Evolutionary conservation across 1,140 invertebrate species (phyloP), one percentile per base, ranked within the genome.

Genomic region (Caerostris extrusa): DNA sequence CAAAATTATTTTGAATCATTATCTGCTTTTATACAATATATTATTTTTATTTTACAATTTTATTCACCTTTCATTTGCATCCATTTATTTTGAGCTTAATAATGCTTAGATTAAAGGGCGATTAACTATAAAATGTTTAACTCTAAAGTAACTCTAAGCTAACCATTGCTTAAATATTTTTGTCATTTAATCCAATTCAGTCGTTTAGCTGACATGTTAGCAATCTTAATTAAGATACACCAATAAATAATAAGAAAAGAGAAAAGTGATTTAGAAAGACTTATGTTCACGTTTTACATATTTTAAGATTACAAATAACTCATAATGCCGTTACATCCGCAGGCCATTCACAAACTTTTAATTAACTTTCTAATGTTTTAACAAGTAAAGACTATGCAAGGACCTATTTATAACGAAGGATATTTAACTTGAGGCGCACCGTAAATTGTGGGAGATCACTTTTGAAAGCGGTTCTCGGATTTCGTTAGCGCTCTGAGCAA

Each of bases 361-460:
- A 77, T 77, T 77, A 77, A 53, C 71, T 77, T 77, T 50, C 19
- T 34, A 77, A 34, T 71, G 71, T 77, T 77, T 77, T 50, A 77
- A 53, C 71, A 77, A 50, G 71, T 77, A 77, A 77, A 77, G 71
- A 77, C 50, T 77, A 77, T 77, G 71, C 71, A 77, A 5, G 71
- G 19, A 12, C 8, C 34, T 77, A 77, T 77, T 77, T 77, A 77
- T 50, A 77, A 77, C 71, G 34, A 77, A 77, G 71, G 34, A 77
- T 77, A 77, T 77, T 77, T 77, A 50, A 53, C 71, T 77, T 12
- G 71, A 77, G 71, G 71, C 71, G 53, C 5, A 12, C 71, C 71
- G 71, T 77, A 77, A 77, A 77, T 77, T 77, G 71, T 77, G 71
- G 34, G 50, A 77, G 71, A 77, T 77, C 71, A 77, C 71, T 34